These are phyloP conservation scores for Cyphomyrus discorhynchus DNA, from an alignment of 2,113 vertebrate species.

Conservation along the genomic window DNA sequence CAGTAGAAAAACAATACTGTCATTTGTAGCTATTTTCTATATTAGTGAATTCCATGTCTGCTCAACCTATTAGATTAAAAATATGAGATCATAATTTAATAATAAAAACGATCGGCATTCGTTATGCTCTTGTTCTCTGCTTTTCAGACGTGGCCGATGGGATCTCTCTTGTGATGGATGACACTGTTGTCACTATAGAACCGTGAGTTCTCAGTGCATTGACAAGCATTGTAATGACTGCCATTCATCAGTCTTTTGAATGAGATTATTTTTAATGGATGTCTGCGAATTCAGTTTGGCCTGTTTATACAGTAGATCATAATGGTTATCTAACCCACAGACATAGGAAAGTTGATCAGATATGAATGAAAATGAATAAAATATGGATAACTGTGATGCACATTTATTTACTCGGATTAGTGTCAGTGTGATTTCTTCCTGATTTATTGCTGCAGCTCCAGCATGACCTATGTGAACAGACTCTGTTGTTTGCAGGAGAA, in stretches of 20 bases:
- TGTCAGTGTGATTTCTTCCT: neutral
- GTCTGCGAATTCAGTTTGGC: neutral
- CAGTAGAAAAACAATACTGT: neutral
- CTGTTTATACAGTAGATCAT: neutral
- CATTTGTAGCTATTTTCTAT: neutral
- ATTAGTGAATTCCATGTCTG: neutral
- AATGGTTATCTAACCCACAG: neutral
- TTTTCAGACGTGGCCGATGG: constrained; percentile 38
- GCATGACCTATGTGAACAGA: neutral
- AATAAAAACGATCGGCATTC: neutral
- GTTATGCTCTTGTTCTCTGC: neutral
- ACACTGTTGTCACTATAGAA: constrained; percentile 50
- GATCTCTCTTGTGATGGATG: constrained; percentile 50
- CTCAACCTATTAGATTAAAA: neutral
- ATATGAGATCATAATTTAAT: neutral
- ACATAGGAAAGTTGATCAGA: neutral
- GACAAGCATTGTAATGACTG: neutral
- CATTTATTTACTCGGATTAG: neutral
- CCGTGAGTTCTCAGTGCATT: constrained; percentile 51
- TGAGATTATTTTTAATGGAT: neutral
- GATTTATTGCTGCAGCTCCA: neutral
- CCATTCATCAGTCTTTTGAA: neutral
- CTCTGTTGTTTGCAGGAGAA: constrained; percentile 49
- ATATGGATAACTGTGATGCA: neutral
- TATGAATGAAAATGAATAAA: neutral